Evolutionary conservation across 2,888 invertebrate species (phyloP), one percentile per base, ranked within the genome.

Genomic region (Coecobrya sp.): DNA sequence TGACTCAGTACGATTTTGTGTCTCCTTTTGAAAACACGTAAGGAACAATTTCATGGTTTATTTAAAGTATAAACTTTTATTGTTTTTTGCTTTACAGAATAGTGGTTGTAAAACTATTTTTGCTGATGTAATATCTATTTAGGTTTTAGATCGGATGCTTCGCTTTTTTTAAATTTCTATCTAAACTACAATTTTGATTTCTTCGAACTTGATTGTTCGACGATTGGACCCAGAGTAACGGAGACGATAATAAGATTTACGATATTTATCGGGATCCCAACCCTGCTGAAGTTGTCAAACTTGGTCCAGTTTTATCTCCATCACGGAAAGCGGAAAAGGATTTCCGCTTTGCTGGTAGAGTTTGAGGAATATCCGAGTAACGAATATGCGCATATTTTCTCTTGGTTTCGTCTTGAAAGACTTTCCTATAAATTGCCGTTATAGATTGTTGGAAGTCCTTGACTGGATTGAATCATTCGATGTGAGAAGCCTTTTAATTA

Each of bases 291-390:
- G 97, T 97, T 0, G 97, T 97, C 86, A 96, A 97, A 81, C 98
- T 98, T 95, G 96, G 97, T 11, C 97, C 97, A 0, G 96, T 98
- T 7, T 95, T 99, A 89, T 96, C 97, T 13, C 96, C 96, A 89
- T 96, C 99, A n/a, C 96, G 96, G 93, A 95, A 96, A 0, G 19
- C 96, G 96, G 93, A 95, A 96, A 0, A 96, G 97, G 81, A 97
- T 98, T 0, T 95, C 96, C 11, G 96, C 97, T 73, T 96, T 99
- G 79, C 96, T 98, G 45, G 96, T 96, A 0, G 97, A 98, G 94
- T 99, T 98, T 98, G 98, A 99, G 0, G 98, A 98, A 93, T 98
- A 99, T 97, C 95, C 97, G 98, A 96, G 98, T 98, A 96, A 96
- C 95, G 95, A 27, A 36, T n/a, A 0, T 27, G 11, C 0, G n/a